Evolutionary conservation across 2,888 invertebrate genomes (phyloP).

Genomic region (Monochamus alternatus): DNA sequence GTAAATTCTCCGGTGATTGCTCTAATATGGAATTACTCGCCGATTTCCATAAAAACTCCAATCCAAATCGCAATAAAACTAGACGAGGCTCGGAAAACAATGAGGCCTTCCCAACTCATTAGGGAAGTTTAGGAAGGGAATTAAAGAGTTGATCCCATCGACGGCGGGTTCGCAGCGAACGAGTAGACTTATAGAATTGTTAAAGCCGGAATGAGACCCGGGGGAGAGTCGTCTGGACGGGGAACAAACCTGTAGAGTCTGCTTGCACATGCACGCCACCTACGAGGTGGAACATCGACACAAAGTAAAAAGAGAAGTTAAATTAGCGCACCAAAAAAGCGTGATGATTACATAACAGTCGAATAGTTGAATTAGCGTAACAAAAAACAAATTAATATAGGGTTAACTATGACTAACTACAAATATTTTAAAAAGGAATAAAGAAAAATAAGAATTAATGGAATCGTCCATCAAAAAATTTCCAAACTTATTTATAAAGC

Average conservation of each 20-base stretch:
- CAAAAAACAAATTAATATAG: too few species aligned
- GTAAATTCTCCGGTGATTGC: neutral
- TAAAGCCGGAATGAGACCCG: constrained; percentile 4
- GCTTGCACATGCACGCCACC: neutral
- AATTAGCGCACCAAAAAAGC: too few species aligned
- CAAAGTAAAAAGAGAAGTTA: too few species aligned
- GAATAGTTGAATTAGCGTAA: too few species aligned
- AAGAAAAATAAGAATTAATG: too few species aligned
- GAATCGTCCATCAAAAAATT: too few species aligned
- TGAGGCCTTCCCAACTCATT: constrained; percentile 13
- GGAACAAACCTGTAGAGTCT: constrained; percentile 8
- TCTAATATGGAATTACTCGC: neutral
- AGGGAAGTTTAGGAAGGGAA: constrained; percentile 18
- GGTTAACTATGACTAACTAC: too few species aligned
- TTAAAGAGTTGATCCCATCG: constrained; percentile 21
- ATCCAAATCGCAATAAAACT: neutral
- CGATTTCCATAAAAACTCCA: constrained; percentile 8
- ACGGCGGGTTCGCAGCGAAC: neutral
- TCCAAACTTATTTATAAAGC: too few species aligned
- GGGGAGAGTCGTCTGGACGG: neutral
- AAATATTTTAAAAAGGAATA: too few species aligned
- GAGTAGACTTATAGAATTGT: constrained; percentile 13
- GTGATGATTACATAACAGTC: too few species aligned
- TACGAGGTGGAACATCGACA: neutral
- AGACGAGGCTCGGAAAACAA: constrained; percentile 1